A percentile compares a stretch with the other conserved stretches of the same genome.
These are phyloP conservation scores for Odontocerum albicorne DNA, from an alignment of 2,888 invertebrate genomes.

Conservation along the genomic window DNA sequence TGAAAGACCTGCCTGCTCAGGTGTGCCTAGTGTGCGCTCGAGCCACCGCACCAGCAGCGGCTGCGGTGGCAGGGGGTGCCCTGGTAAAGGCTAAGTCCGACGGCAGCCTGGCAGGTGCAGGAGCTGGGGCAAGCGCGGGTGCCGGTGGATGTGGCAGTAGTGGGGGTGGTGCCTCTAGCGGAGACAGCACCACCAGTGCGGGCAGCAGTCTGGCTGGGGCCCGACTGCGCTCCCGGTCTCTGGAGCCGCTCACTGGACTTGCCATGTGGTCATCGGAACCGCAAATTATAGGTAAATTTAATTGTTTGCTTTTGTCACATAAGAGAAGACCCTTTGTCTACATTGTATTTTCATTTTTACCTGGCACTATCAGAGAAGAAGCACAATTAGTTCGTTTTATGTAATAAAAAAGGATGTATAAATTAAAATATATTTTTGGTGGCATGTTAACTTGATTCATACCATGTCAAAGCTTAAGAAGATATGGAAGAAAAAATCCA, in stretches of 20 bases:
- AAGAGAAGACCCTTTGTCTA: too few species aligned
- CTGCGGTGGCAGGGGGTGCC: constrained; percentile 43
- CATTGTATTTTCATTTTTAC: too few species aligned
- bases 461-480: too few species aligned
- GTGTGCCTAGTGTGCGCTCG: constrained; percentile 90
- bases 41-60: constrained; percentile 39
- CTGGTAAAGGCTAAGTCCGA: constrained; percentile 84
- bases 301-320: neutral
- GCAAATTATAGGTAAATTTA: constrained; percentile 73
- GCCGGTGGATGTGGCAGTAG: constrained; percentile 54
- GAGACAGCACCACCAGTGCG: constrained; percentile 19
- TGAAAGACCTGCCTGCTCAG: constrained; percentile 87
- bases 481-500: too few species aligned
- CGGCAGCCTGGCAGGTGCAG: constrained; percentile 72
- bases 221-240: constrained; percentile 73
- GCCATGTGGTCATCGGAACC: constrained; percentile 99
- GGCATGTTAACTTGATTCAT: too few species aligned
- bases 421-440: too few species aligned
- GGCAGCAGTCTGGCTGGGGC: constrained; percentile 43
- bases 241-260: constrained; percentile 96
- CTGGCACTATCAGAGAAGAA: too few species aligned
- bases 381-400: too few species aligned
- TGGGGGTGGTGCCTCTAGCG: constrained; percentile 40
- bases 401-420: too few species aligned
- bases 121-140: constrained; percentile 59